Conservation (phyloP, 2,888 invertebrate genomes). For the Chalcosyrphus nemorum region DNA sequence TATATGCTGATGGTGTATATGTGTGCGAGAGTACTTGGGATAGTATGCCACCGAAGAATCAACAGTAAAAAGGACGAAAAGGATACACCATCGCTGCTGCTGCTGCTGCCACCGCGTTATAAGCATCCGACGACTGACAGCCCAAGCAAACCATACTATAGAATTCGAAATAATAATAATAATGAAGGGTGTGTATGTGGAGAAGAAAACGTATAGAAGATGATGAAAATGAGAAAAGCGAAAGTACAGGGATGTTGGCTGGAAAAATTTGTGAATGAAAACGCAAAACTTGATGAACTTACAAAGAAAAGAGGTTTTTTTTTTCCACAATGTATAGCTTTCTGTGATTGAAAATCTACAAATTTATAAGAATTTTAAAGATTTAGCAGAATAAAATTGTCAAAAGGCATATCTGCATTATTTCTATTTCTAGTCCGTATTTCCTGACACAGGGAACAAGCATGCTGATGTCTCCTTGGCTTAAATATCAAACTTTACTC, state of each 20-base stretch:
- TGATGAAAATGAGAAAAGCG: slow-evolving; percentile 49
- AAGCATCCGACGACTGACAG: slow-evolving; percentile 64
- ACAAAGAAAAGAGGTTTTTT: too few species aligned
- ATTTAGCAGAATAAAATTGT: background rate
- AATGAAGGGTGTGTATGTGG: background rate
- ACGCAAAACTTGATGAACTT: background rate
- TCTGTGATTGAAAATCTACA: too few species aligned
- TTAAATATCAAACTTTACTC: too few species aligned
- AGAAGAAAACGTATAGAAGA: slow-evolving; percentile 33
- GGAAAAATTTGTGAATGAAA: slow-evolving; percentile 54
- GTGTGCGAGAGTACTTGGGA: slow-evolving; percentile 40
- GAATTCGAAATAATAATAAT: slow-evolving; percentile 29
- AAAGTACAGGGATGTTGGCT: slow-evolving; percentile 64
- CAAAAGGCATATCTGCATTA: too few species aligned
- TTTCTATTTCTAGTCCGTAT: too few species aligned
- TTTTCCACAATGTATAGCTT: too few species aligned
- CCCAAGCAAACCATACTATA: slow-evolving; percentile 7
- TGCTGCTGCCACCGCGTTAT: slow-evolving; percentile 36
- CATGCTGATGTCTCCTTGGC: too few species aligned
- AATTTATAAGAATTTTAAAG: background rate
- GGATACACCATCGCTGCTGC: slow-evolving; percentile 30
- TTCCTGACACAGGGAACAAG: too few species aligned
- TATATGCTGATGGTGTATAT: background rate
- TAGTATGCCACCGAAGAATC: slow-evolving; percentile 60
- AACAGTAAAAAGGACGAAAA: slow-evolving; percentile 58